Conservation (phyloP, 2,888 invertebrate genomes). For the Cantharis flavilabris region DNA sequence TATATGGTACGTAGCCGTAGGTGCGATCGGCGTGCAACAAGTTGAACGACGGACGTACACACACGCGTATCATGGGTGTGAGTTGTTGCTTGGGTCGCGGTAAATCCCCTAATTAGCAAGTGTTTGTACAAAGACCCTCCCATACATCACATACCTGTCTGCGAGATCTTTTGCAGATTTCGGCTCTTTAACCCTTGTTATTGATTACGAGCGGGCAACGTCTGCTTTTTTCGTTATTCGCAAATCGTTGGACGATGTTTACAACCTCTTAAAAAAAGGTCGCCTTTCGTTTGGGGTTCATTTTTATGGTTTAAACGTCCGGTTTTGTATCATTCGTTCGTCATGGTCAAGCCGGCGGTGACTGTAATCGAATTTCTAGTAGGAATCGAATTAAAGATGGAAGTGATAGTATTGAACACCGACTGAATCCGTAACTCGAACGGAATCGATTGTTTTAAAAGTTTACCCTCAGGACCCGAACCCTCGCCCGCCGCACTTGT, state of each 20-base stretch:
- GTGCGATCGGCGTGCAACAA: conserved; percentile 26
- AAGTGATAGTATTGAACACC: conserved; percentile 34
- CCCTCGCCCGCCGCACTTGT: neutral
- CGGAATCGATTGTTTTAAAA: conserved; percentile 14
- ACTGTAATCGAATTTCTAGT: conserved; percentile 39
- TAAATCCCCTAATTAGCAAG: conserved; percentile 41
- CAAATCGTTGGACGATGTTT: neutral
- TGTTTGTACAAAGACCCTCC: conserved; percentile 40
- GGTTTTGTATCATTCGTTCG: conserved; percentile 15
- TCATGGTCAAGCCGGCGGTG: conserved; percentile 15
- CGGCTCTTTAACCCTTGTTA: neutral
- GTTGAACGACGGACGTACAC: neutral
- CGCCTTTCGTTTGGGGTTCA: neutral
- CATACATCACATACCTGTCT: conserved; percentile 30
- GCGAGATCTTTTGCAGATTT: neutral
- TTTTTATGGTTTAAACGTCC: conserved; percentile 6
- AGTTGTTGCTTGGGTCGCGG: conserved; percentile 30
- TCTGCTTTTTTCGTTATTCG: neutral
- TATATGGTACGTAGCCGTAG: neutral
- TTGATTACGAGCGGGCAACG: neutral
- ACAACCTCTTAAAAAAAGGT: conserved; percentile 2
- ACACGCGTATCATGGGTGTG: neutral
- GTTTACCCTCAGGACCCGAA: neutral
- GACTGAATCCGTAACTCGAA: conserved; percentile 35
- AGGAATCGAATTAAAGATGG: conserved; percentile 40